These are phyloP conservation scores for Sitophilus oryzae DNA, from an alignment of 1,140 invertebrate genomes.

Conservation along the genomic window DNA sequence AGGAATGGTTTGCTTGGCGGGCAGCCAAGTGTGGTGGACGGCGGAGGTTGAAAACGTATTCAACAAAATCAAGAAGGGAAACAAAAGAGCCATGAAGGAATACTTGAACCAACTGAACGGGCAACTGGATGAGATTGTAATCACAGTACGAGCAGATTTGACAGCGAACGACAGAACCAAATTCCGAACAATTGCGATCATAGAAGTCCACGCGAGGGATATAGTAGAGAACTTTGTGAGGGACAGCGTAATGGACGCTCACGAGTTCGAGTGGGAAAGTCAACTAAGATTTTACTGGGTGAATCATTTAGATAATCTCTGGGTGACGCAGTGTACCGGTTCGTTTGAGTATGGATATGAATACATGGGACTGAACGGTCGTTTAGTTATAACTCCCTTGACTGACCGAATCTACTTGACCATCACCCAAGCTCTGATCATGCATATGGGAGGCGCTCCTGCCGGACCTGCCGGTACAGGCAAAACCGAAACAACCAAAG, in stretches of 20 bases:
- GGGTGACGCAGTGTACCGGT: slow-evolving; percentile 79
- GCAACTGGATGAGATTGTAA: slow-evolving; percentile 79
- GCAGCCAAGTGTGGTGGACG: slow-evolving; percentile 91
- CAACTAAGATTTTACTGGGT: slow-evolving; percentile 89
- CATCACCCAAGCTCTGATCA: slow-evolving; percentile 82
- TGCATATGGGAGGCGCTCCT: slow-evolving; percentile 83
- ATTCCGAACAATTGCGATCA: slow-evolving; percentile 80
- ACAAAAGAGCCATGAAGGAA: slow-evolving; percentile 83
- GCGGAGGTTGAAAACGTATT: slow-evolving; percentile 89
- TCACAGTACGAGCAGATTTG: slow-evolving; percentile 64
- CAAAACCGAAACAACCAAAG: slow-evolving; percentile 88
- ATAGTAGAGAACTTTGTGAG: slow-evolving; percentile 82
- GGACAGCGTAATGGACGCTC: slow-evolving; percentile 73
- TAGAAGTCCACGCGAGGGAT: slow-evolving; percentile 85
- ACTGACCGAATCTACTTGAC: slow-evolving; percentile 89
- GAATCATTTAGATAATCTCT: slow-evolving; percentile 71
- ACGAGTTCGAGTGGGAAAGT: slow-evolving; percentile 89
- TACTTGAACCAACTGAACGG: slow-evolving; percentile 73
- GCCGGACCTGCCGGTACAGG: slow-evolving; percentile 79
- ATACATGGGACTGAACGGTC: slow-evolving; percentile 88
- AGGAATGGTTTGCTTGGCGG: slow-evolving; percentile 80
- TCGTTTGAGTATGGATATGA: slow-evolving; percentile 87
- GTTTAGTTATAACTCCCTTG: slow-evolving; percentile 83
- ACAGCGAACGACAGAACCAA: slow-evolving; percentile 77
- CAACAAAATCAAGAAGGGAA: slow-evolving; percentile 63